These are phyloP conservation scores for Colletes gigas DNA, from an alignment of 1,140 invertebrate species.

Conservation along the genomic window DNA sequence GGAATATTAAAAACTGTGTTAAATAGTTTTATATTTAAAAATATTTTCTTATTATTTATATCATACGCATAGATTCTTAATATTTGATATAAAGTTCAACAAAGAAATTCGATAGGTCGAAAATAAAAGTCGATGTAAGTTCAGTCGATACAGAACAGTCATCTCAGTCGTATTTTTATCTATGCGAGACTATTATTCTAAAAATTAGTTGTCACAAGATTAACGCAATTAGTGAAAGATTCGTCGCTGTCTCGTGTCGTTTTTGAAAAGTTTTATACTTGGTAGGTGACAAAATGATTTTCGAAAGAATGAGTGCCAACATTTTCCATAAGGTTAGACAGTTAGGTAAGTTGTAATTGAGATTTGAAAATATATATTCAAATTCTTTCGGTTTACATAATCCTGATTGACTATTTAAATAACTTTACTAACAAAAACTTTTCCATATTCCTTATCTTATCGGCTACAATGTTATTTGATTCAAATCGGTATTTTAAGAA, in stretches of 20 bases:
- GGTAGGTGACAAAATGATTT: constrained; percentile 53
- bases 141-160: neutral
- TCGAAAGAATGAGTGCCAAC: constrained; percentile 52
- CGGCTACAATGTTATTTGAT: no score
- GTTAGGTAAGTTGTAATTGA: constrained; percentile 42
- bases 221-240: neutral
- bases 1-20: neutral
- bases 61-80: neutral
- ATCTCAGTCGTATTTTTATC: constrained; percentile 8
- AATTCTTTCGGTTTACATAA: constrained; percentile 44
- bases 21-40: neutral
- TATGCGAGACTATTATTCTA: neutral
- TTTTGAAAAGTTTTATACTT: neutral
- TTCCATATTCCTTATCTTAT: neutral
- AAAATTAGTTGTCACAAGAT: constrained; percentile 14
- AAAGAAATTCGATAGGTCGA: constrained; percentile 16
- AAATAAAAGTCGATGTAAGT: neutral
- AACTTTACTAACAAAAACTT: neutral
- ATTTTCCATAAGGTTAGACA: constrained; percentile 51
- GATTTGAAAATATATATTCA: neutral
- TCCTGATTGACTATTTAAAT: constrained; percentile 21
- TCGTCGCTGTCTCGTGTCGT: neutral
- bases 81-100: neutral
- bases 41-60: neutral
- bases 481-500: neutral